Conservation (phyloP, 92 coral and sea anemone genomes). For the Palythoa grandiflora region DNA sequence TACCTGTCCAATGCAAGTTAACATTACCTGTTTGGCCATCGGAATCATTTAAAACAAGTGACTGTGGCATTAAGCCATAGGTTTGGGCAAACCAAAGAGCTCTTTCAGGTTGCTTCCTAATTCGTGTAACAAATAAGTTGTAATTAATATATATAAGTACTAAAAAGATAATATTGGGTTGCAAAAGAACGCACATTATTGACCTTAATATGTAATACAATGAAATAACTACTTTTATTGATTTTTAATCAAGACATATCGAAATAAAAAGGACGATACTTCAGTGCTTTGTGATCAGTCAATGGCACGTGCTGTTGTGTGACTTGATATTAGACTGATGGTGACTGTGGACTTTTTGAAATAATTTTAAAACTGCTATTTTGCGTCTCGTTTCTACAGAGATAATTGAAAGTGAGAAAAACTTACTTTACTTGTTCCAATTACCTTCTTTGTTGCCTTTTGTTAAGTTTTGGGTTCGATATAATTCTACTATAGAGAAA, state of each 20-base stretch:
- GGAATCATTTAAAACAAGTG: background rate
- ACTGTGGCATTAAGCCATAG: constrained; percentile 16
- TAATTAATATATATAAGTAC: background rate
- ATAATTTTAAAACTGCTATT: background rate
- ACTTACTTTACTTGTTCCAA: constrained; percentile 23
- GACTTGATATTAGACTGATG: background rate
- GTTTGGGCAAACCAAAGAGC: constrained; percentile 33
- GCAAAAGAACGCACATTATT: background rate
- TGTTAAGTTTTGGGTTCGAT: too few species aligned
- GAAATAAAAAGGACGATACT: background rate
- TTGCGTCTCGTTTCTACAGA: background rate
- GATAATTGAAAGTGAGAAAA: background rate
- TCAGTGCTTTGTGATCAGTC: constrained; percentile 24
- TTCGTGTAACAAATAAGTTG: background rate
- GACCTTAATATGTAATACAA: constrained; percentile 4
- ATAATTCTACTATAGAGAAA: too few species aligned
- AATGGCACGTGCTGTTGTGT: background rate
- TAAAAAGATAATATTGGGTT: background rate
- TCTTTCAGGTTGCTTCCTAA: constrained; percentile 18
- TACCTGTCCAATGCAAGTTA: background rate
- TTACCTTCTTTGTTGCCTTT: constrained; percentile 15
- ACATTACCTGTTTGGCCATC: constrained; percentile 10
- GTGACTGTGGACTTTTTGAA: too few species aligned
- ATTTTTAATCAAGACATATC: background rate
- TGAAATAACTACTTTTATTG: background rate